These are phyloP conservation scores for Tortrix viridana DNA, from an alignment of 2,888 invertebrate species.

Conservation along the genomic window DNA sequence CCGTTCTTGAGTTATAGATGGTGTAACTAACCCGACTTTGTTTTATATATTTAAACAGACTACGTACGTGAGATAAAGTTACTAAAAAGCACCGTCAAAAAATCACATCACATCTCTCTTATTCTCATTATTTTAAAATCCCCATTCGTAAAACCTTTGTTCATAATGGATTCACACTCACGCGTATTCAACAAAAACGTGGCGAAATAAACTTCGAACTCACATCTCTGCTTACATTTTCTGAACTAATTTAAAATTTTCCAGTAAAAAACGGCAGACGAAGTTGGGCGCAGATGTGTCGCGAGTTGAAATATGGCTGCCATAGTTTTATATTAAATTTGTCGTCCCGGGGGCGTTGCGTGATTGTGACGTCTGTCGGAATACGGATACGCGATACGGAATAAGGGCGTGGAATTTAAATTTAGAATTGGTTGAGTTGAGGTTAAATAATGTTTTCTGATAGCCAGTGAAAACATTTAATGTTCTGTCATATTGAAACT, in stretches of 20 bases:
- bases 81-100: no score
- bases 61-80: no score
- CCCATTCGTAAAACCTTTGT: background rate
- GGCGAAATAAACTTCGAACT: slow-evolving; percentile 18
- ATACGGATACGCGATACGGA: background rate
- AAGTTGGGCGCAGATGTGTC: slow-evolving; percentile 34
- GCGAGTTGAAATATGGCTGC: slow-evolving; percentile 35
- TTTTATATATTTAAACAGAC: no score
- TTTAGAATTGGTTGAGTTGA: no score
- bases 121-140: background rate
- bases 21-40: no score
- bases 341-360: slow-evolving; percentile 16
- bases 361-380: slow-evolving; percentile 20
- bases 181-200: background rate
- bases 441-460: no score
- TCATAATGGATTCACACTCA: no score
- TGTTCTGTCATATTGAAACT: no score
- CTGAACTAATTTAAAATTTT: slow-evolving; percentile 37
- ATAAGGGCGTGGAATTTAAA: slow-evolving; percentile 4
- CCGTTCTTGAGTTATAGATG: no score
- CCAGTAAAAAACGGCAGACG: slow-evolving; percentile 26
- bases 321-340: slow-evolving; percentile 39
- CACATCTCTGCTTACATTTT: slow-evolving; percentile 35
- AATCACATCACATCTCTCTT: no score
- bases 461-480: no score